These are phyloP conservation scores for Aleiodes leptofemur DNA, from an alignment of 2,888 invertebrate genomes.

Conservation along the genomic window DNA sequence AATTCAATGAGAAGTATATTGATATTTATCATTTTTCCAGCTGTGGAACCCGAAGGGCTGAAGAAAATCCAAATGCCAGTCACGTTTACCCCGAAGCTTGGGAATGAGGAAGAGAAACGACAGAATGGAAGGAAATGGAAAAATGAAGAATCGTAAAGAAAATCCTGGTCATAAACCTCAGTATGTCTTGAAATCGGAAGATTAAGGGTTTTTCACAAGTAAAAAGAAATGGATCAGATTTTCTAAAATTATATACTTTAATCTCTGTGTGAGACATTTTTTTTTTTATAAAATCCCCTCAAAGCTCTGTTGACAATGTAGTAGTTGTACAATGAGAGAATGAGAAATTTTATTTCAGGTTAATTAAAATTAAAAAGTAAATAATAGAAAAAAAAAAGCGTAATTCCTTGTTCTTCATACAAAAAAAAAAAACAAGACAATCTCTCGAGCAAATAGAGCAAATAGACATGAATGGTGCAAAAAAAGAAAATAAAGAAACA, in stretches of 20 bases:
- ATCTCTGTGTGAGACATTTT: not conserved
- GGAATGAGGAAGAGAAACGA: conserved; percentile 28
- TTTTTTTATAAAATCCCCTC: not conserved
- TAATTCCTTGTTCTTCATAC: no score
- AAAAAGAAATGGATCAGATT: conserved; percentile 19
- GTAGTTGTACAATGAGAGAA: no score
- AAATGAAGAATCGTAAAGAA: conserved; percentile 49
- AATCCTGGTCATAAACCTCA: conserved; percentile 54
- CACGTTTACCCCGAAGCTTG: conserved; percentile 47
- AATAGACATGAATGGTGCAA: not conserved
- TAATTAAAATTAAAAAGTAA: no score
- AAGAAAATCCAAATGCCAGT: conserved; percentile 49
- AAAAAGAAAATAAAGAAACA: not conserved
- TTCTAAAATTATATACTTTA: not conserved
- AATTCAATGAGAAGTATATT: conserved; percentile 38
- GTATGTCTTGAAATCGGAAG: conserved; percentile 54
- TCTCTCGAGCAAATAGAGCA: no score
- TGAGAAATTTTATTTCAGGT: no score
- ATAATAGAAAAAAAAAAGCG: no score
- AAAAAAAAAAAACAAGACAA: no score
- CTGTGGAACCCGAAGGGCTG: conserved; percentile 19
- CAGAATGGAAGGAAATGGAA: conserved; percentile 5
- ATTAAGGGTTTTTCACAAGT: conserved; percentile 50
- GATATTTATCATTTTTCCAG: conserved; percentile 53
- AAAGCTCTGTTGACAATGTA: no score